Base-by-base conservation (phyloP, 2,888 invertebrate species). In the Drosophila yooni region DNA sequence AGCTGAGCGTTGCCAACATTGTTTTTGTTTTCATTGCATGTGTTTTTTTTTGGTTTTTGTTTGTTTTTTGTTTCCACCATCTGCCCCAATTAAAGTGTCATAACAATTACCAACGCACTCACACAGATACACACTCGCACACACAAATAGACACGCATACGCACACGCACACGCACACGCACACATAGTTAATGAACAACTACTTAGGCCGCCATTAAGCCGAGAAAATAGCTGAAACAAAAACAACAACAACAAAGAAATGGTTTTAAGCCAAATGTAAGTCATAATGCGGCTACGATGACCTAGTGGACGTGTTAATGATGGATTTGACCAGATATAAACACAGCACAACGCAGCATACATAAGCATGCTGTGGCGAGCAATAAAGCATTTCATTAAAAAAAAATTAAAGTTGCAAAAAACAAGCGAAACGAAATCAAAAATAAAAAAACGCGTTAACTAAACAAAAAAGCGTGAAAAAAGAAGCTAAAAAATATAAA, bases 291-390 rank as follows among this genome's bases (percentile, higher is more conserved):
- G 73, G 65, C 74, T 34, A 40, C 60, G 71, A 52, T 87, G 87
- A 87, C 87, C 87, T 87, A 87, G 82, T 87, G 76, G 75, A 68
- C 88, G 91, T 90, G 89, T 83, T 90, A 87, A 87, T 87, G 90
- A 87, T 87, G 89, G 84, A 86, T 87, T 72, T 87, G 88, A 56
- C 43, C 71, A 83, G 89, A 83, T 86, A 86, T 51, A 56, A 29
- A 43, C 60, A 64, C 40, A 50, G 38, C 34, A 48, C 53, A 64
- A 50, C 33, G 15, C 48, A 7, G 31, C 13, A 29, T 51, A 62
- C 60, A 61, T 46, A 64, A 46, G 62, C 57, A 57, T 48, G 48
- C 56, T 67, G 58, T 76, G 65, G 80, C 79, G 64, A 70, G 73
- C 74, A 82, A 76, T 76, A 86, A 88, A 86, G 70, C 76, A 76